phyloP scores from a whole-genome alignment of 2,113 vertebrate genomes.

The Potamarius usumacintae region DNA sequence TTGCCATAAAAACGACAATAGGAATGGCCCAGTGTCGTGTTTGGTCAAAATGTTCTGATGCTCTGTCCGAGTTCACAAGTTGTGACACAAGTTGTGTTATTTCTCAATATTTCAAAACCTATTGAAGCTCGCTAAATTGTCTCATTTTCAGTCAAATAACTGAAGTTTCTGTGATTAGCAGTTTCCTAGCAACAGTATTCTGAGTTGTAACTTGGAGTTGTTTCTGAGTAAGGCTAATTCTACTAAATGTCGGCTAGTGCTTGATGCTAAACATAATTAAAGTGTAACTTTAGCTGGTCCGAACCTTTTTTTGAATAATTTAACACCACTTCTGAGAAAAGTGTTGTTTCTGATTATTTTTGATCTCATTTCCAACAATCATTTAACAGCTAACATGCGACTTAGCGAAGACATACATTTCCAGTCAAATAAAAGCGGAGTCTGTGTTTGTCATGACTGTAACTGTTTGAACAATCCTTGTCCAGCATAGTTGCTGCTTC shows the following conservation, averaged over 20 bases:
- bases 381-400: background rate
- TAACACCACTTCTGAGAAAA: background rate
- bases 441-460: background rate
- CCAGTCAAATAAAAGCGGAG: conserved; percentile 19
- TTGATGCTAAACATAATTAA: background rate
- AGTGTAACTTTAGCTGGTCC: background rate
- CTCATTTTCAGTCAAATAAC: too few relatives aligned
- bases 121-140: too few relatives aligned
- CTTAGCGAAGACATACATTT: background rate
- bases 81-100: too few relatives aligned
- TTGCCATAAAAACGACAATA: background rate
- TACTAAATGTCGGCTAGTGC: background rate
- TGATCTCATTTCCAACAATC: background rate
- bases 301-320: background rate
- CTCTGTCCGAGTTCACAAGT: too few relatives aligned
- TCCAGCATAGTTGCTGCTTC: background rate
- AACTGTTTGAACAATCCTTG: background rate
- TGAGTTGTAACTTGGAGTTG: background rate
- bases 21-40: background rate
- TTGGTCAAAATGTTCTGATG: too few relatives aligned
- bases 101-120: background rate
- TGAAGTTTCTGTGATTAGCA: background rate
- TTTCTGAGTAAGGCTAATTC: background rate
- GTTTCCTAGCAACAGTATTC: background rate
- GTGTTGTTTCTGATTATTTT: background rate